A percentile compares a stretch with the other conserved stretches of the same genome.
Conservation (phyloP, 1,140 invertebrate genomes). For the Tetraneura akinire region DNA sequence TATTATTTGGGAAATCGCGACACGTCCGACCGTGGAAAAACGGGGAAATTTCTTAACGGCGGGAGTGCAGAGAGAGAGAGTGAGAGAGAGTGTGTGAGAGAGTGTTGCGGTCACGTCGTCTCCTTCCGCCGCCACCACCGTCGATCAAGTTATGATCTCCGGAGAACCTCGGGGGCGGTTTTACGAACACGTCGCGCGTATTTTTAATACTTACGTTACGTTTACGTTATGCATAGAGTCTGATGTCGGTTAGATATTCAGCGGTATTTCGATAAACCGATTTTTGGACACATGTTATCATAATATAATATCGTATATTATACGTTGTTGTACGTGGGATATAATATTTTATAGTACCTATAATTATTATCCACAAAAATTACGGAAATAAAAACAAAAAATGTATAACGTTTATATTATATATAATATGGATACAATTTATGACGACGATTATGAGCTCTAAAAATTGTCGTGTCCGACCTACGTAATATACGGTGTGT, state of each 20-base stretch:
- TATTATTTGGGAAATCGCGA: neutral
- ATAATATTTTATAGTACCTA: no score
- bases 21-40: neutral
- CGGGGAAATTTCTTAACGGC: constrained; percentile 13
- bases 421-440: neutral
- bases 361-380: no score
- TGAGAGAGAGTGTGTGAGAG: neutral
- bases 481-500: no score
- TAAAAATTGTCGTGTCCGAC: neutral
- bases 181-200: no score
- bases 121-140: neutral
- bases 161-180: neutral
- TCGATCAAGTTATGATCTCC: neutral
- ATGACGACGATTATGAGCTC: neutral
- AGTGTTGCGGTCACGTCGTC: constrained; percentile 26
- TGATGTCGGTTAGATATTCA: no score
- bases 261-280: no score
- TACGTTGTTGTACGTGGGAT: neutral
- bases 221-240: no score
- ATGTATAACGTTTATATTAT: no score
- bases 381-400: neutral
- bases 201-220: no score
- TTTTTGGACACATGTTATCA: no score
- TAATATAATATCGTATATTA: neutral
- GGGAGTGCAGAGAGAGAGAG: no score